Evolutionary conservation across 2,888 invertebrate species (phyloP), one percentile per base, ranked within the genome.

Genomic region (Oligia fasciuncula): DNA sequence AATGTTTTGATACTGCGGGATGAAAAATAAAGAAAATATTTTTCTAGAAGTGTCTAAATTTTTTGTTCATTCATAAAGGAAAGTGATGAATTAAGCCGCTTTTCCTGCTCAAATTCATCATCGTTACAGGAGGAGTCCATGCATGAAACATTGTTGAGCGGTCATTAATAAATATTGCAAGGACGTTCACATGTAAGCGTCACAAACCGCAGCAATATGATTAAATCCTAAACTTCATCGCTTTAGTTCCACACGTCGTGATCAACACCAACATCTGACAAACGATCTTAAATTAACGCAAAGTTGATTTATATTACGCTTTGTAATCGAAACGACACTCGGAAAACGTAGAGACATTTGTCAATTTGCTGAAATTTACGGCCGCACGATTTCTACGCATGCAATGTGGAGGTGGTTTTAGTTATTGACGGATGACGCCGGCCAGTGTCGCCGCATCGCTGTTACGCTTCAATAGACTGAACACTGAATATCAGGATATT

Each of bases 41-140:
- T 84, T 80, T 79, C 74, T 82, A 81, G 79, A 66, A 54, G 2
- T 73, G 71, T 76, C 77, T 75, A 2, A 65, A 17, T 73, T 71
- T 78, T 79, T 87, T 87, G 73, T 85, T 80, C 43, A 67, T 62
- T 81, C 76, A 77, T 68, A 85, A 88, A 88, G 71, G 91, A 91
- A 91, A 91, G 89, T 91, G 85, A 84, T 84, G 77, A 85, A 75
- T 85, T 78, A 83, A 85, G 80, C 83, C 83, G 84, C 85, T 89
- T 90, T 94, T 94, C 92, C 93, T 92, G 83, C 85, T 91, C 68
- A 92, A 92, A 94, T 94, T 90, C 84, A 93, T 95, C 94, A 95
- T 94, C 87, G 87, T 94, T 93, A 94, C 80, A 83, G 84, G 81
- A 90, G 87, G 81, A 92, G 83, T 88, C 92, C 91, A 91, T 88